Conservation (phyloP, 2,888 invertebrate species). For the Nebria brevicollis region DNA sequence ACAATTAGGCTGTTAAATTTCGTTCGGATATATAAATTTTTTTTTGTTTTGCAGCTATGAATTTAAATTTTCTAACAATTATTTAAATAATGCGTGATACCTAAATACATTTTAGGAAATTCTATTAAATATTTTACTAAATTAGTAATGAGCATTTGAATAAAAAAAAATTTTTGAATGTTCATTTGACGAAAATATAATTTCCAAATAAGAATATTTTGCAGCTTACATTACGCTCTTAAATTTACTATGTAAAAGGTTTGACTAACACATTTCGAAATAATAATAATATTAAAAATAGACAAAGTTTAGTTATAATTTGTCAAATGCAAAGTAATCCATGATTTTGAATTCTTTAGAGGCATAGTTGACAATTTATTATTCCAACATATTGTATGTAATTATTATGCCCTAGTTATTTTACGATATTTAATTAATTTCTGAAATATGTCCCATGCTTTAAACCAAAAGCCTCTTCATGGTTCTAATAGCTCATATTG, state of each 20-base stretch:
- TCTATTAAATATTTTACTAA: not conserved
- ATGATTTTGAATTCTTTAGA: conserved; percentile 4
- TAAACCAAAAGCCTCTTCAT: conserved; percentile 47
- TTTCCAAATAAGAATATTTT: not conserved
- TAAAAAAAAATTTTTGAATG: too few relatives aligned
- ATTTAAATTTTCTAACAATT: not conserved
- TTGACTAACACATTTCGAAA: not conserved
- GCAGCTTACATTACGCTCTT: not conserved
- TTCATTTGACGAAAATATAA: too few relatives aligned
- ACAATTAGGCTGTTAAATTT: too few relatives aligned
- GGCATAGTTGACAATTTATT: not conserved
- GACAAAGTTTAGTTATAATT: conserved; percentile 16
- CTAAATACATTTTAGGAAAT: not conserved
- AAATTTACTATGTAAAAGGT: not conserved
- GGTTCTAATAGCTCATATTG: conserved; percentile 45
- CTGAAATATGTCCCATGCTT: conserved; percentile 34
- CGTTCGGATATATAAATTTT: not conserved
- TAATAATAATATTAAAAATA: not conserved
- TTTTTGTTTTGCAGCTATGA: not conserved
- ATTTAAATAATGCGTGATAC: not conserved
- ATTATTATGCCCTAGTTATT: conserved; percentile 22
- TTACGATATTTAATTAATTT: conserved; percentile 19
- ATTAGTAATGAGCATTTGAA: not conserved
- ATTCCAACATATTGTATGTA: conserved; percentile 7
- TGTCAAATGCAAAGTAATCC: conserved; percentile 13